Base-by-base conservation (phyloP, 37 sponge, comb jelly and placozoan species). In the Eunapius fragilis region DNA sequence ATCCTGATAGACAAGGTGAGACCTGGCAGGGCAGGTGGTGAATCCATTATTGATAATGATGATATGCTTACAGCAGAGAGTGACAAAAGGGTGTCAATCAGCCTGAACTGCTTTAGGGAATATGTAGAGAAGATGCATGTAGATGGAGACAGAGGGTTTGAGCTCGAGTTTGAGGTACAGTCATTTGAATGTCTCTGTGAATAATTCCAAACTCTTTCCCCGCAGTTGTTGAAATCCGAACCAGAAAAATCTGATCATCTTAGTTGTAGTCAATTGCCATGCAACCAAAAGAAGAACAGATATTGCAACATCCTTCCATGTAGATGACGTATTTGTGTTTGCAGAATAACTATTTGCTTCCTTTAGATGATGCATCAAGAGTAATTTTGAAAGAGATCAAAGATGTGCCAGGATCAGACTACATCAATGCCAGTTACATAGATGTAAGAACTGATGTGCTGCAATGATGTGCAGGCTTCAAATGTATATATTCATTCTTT, bases 291-390 rank as follows among this genome's bases (percentile, higher is more conserved):
- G 31, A 92, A 89, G 45, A 92, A 92, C 84, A 80, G 93, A 89
- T 92, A 82, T 74, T 81, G 82, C 2, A 92, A 92, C 71, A 82
- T 92, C 24, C 80, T 79, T 82, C 89, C 93, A 67, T 92, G 93
- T 92, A 19, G 80, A 86, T 35, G 14, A 17, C 14, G 17, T 58
- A 17, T 11, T 19, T 12, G 22, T 58, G 6, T 58, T 58, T 4
- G 22, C 58, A 2, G 19, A 58, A 2, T 17, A 11, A 58, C 58
- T 58, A 58, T 2, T 11, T 58, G 58, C 31, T 1, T 80, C 25
- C 24, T 50, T 33, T 68, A 93, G 88, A 84, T 84, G 88, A 94
- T 31, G 69, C 3, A 25, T 79, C 81, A 26, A 79, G 86, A 2
- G 92, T 94, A 4, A 41, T 48, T 19, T 36, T 89, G 67, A 32